Evolutionary conservation across 92 coral and sea anemone genomes (phyloP).

Genomic region (Bergia sp.): DNA sequence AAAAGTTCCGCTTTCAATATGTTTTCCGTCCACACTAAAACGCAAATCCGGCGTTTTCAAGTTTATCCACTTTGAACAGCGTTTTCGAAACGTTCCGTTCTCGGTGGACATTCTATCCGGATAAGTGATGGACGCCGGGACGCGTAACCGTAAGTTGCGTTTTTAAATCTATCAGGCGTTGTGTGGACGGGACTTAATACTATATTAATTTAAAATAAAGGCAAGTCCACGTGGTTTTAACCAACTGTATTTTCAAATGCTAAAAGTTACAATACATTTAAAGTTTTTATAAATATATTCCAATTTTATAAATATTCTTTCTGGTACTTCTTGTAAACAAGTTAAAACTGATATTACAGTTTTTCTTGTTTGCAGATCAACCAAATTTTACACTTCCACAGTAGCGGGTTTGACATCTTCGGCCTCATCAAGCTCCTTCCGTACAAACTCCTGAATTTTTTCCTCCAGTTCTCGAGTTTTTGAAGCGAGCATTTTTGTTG

Average conservation of each 20-base stretch:
- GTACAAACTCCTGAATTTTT: conserved; percentile 7
- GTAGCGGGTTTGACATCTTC: conserved; percentile 26
- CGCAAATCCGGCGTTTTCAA: no score
- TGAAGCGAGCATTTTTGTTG: conserved; percentile 81
- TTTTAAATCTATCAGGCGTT: no score
- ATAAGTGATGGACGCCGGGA: no score
- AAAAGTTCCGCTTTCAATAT: no score
- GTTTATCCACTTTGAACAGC: no score
- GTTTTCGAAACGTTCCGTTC: no score
- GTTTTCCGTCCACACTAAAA: no score
- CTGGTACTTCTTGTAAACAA: neutral
- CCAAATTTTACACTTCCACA: conserved; percentile 28
- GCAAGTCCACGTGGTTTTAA: neutral
- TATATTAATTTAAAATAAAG: neutral
- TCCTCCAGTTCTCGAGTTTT: conserved; percentile 79
- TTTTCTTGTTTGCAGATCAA: no score
- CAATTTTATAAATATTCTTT: neutral
- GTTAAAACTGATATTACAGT: no score
- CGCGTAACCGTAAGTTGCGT: no score
- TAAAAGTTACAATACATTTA: neutral
- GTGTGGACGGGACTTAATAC: no score
- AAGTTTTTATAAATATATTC: conserved; percentile 3
- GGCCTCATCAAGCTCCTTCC: conserved; percentile 1
- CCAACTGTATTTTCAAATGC: neutral
- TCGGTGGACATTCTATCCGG: no score